These are phyloP conservation scores for Diadegma fenestrale DNA, from an alignment of 2,888 invertebrate genomes.

Conservation along the genomic window DNA sequence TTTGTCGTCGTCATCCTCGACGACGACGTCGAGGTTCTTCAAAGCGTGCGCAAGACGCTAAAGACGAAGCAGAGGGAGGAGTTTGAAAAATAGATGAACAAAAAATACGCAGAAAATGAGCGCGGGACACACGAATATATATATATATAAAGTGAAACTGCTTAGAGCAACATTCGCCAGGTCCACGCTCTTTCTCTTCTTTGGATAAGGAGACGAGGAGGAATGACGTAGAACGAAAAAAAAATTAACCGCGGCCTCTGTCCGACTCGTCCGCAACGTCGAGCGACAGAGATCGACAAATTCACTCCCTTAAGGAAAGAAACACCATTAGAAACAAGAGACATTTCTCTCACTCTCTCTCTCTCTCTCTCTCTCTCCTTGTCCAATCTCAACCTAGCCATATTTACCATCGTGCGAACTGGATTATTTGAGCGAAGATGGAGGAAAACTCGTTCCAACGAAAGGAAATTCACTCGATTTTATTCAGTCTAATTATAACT, in stretches of 20 bases:
- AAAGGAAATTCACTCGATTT: neutral
- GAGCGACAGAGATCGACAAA: neutral
- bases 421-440: neutral
- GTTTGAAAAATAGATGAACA: conserved; percentile 28
- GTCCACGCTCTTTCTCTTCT: conserved; percentile 1
- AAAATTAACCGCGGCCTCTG: neutral
- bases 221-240: conserved; percentile 36
- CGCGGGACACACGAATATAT: neutral
- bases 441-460: conserved; percentile 2
- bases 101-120: conserved; percentile 24
- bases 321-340: neutral
- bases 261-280: conserved; percentile 27
- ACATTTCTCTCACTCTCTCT: neutral
- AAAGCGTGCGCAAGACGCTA: neutral
- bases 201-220: conserved; percentile 36
- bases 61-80: conserved; percentile 5
- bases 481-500: conserved; percentile 4
- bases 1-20: conserved; percentile 11
- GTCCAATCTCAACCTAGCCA: neutral
- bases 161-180: conserved; percentile 9
- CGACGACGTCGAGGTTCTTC: conserved; percentile 3
- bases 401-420: neutral
- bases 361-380: neutral
- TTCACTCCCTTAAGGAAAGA: neutral
- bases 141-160: neutral